These are phyloP conservation scores for Menidia menidia DNA, from an alignment of 2,797 vertebrate genomes.

Conservation along the genomic window DNA sequence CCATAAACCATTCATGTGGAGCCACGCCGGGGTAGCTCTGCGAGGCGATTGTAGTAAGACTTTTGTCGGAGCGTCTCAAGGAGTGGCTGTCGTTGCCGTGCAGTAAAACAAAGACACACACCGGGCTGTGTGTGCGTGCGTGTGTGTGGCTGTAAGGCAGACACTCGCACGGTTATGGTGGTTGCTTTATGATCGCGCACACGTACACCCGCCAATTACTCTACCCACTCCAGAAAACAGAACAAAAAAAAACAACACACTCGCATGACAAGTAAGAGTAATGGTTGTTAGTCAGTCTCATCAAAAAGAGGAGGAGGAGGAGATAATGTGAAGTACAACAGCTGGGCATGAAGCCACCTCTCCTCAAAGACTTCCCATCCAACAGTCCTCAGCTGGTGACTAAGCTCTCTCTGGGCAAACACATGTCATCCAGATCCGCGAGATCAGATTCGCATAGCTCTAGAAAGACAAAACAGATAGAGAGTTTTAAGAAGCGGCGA, in stretches of 20 bases:
- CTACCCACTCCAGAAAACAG: conserved; percentile 17
- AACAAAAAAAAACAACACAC: too few species aligned
- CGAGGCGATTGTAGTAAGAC: conserved; percentile 37
- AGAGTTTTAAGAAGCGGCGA: conserved; percentile 54
- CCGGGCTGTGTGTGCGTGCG: conserved; percentile 22
- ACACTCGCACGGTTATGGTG: conserved; percentile 27
- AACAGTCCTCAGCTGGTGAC: conserved; percentile 64
- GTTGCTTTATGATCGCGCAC: conserved; percentile 33
- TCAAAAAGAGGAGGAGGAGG: conserved; percentile 50
- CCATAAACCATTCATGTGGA: conserved; percentile 45
- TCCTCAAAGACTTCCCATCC: conserved; percentile 38
- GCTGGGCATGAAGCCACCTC: conserved; percentile 64
- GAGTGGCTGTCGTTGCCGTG: conserved; percentile 60
- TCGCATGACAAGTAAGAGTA: conserved; percentile 37
- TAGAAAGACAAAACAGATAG: conserved; percentile 16
- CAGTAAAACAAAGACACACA: conserved; percentile 62
- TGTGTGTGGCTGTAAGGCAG: conserved; percentile 6
- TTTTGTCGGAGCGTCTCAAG: conserved; percentile 48
- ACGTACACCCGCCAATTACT: conserved; percentile 13
- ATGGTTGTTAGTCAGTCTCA: conserved; percentile 44
- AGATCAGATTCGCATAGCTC: conserved; percentile 58
- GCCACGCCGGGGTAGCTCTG: neutral
- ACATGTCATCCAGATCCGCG: conserved; percentile 64
- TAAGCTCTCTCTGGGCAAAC: conserved; percentile 68
- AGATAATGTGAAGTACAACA: conserved; percentile 71